Evolutionary conservation across 2,113 vertebrate species (phyloP).

Genomic region (Misgurnus anguillicaudatus): DNA sequence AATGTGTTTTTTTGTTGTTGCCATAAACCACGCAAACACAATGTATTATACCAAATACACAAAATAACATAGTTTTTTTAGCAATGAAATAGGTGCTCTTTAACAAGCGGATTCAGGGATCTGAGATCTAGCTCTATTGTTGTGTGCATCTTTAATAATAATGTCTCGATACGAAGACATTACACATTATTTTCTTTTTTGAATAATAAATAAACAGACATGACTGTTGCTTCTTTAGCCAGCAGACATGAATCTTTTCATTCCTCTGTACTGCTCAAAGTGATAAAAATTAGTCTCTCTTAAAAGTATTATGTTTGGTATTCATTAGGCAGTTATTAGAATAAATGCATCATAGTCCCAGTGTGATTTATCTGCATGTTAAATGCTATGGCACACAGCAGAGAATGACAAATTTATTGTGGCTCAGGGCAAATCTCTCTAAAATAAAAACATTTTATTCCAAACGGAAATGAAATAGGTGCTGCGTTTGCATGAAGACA

Average conservation of each 20-base stretch:
- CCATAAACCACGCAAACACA: no score
- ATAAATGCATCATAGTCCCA: slow-evolving; percentile 74
- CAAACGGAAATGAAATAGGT: slow-evolving; percentile 76
- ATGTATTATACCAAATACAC: no score
- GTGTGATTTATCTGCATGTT: slow-evolving; percentile 79
- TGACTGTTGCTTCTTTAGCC: slow-evolving; percentile 60
- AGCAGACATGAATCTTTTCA: slow-evolving; percentile 66
- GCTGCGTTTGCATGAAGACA: slow-evolving; percentile 73
- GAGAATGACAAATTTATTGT: slow-evolving; percentile 77
- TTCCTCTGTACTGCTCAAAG: slow-evolving; percentile 67
- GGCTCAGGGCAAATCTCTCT: slow-evolving; percentile 78
- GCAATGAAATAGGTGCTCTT: no score
- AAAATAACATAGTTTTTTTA: no score
- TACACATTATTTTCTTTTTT: no score
- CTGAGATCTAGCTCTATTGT: not conserved
- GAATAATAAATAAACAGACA: slow-evolving; percentile 63
- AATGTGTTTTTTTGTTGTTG: no score
- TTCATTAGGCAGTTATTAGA: slow-evolving; percentile 80
- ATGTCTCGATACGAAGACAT: not conserved
- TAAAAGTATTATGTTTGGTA: slow-evolving; percentile 79
- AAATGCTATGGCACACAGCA: slow-evolving; percentile 75
- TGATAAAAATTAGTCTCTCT: slow-evolving; percentile 72
- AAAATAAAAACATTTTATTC: slow-evolving; percentile 84
- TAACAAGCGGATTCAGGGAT: no score
- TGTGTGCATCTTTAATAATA: not conserved